These are phyloP conservation scores for Dendrolimus kikuchii DNA, from an alignment of 1,140 invertebrate genomes.

Conservation along the genomic window DNA sequence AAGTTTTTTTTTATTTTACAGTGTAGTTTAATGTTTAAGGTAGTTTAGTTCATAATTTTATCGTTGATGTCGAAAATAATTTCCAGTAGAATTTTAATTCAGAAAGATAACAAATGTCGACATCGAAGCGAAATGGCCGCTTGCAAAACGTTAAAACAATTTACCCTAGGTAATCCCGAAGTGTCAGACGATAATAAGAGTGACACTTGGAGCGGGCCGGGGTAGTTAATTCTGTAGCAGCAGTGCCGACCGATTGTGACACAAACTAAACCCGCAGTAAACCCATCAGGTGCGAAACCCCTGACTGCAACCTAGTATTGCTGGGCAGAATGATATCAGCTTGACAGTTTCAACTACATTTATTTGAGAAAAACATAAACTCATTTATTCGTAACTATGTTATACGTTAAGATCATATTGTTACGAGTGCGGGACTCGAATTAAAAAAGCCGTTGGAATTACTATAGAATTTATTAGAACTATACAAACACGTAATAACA, in stretches of 20 bases:
- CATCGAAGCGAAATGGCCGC: conserved; percentile 49
- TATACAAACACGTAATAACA: too few relatives aligned
- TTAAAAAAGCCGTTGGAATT: background rate
- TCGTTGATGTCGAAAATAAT: conserved; percentile 12
- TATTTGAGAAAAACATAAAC: too few relatives aligned
- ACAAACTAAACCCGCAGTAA: conserved; percentile 62
- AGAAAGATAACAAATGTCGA: conserved; percentile 56
- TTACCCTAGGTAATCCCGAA: conserved; percentile 64
- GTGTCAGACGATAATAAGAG: conserved; percentile 69
- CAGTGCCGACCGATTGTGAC: conserved; percentile 61
- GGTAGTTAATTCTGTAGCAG: conserved; percentile 60
- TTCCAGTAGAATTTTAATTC: conserved; percentile 40
- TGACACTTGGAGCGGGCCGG: conserved; percentile 61
- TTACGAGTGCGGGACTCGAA: background rate
- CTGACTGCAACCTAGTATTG: conserved; percentile 43
- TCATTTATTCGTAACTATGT: too few relatives aligned
- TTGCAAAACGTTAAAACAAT: conserved; percentile 66
- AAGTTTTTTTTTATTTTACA: too few relatives aligned
- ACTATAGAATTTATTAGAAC: too few relatives aligned
- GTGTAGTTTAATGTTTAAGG: too few relatives aligned
- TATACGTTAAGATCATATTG: too few relatives aligned
- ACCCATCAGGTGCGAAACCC: conserved; percentile 57
- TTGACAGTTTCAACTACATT: background rate
- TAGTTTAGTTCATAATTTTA: too few relatives aligned
- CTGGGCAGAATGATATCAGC: conserved; percentile 7